These are phyloP conservation scores for Petrophora chlorosata DNA, from an alignment of 2,888 invertebrate genomes.

Conservation along the genomic window DNA sequence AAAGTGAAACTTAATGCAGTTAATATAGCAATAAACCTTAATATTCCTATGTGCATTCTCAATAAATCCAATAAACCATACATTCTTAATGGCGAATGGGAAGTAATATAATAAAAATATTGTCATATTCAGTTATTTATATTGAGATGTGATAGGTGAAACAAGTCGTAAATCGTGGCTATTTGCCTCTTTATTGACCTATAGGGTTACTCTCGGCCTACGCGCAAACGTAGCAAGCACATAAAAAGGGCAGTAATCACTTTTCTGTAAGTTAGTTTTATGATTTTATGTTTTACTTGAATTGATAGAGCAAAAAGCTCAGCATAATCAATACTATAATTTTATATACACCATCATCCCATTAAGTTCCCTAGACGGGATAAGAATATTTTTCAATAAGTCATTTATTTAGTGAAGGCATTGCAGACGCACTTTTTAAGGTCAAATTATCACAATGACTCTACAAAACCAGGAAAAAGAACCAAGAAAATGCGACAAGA, in stretches of 20 bases:
- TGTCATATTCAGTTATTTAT: conserved; percentile 32
- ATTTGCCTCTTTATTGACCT: conserved; percentile 32
- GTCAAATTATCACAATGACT: too few species aligned
- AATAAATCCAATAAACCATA: conserved; percentile 25
- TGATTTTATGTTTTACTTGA: conserved; percentile 7
- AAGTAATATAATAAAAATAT: conserved; percentile 23
- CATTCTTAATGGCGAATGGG: conserved; percentile 17
- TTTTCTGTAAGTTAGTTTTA: conserved; percentile 2
- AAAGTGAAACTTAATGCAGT: conserved; percentile 38
- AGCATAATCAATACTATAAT: too few species aligned
- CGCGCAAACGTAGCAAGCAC: conserved; percentile 17
- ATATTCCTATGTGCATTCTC: conserved; percentile 29
- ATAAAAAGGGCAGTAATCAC: conserved; percentile 16
- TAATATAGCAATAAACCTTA: conserved; percentile 32
- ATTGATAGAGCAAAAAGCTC: too few species aligned
- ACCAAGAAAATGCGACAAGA: too few species aligned
- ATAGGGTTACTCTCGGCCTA: conserved; percentile 26
- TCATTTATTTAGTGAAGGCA: too few species aligned
- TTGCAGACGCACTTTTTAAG: too few species aligned
- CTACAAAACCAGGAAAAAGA: too few species aligned
- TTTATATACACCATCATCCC: too few species aligned
- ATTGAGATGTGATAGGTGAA: conserved; percentile 32
- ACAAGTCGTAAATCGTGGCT: conserved; percentile 32
- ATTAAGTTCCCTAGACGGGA: too few species aligned
- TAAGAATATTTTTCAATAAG: too few species aligned